These are phyloP conservation scores for Cephus cinctus DNA, from an alignment of 1,140 invertebrate genomes.

Conservation along the genomic window DNA sequence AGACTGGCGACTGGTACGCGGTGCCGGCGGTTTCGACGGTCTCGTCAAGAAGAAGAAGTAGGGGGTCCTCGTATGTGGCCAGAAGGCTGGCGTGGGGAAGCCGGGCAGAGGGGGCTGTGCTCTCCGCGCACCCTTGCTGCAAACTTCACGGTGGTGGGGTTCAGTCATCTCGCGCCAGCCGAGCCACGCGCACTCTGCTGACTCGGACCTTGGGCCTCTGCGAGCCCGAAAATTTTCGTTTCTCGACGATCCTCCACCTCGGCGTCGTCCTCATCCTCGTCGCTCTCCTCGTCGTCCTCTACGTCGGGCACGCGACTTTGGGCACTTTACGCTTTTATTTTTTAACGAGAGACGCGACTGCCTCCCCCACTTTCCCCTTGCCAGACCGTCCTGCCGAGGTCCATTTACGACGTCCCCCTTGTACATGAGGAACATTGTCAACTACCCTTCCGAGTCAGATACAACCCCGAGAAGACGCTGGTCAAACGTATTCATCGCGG, in stretches of 20 bases:
- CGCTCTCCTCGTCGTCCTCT: constrained; percentile 5
- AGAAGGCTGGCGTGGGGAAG: constrained; percentile 20
- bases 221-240: background rate
- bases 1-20: constrained; percentile 1
- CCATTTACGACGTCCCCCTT: too few relatives aligned
- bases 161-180: constrained; percentile 53
- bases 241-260: background rate
- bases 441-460: too few relatives aligned
- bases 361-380: too few relatives aligned
- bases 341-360: too few relatives aligned
- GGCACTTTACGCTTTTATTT: too few relatives aligned
- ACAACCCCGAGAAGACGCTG: too few relatives aligned
- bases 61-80: constrained; percentile 4
- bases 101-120: constrained; percentile 12
- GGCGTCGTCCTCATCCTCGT: background rate
- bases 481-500: too few relatives aligned
- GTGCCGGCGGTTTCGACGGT: background rate
- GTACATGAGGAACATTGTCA: too few relatives aligned
- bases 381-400: too few relatives aligned
- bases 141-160: constrained; percentile 26
- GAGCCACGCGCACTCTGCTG: constrained; percentile 39
- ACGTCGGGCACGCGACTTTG: constrained; percentile 10
- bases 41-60: background rate
- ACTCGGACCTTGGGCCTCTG: background rate
- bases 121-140: constrained; percentile 24